Conservation (phyloP, 92 coral and sea anemone genomes). For the Metridium senile region DNA sequence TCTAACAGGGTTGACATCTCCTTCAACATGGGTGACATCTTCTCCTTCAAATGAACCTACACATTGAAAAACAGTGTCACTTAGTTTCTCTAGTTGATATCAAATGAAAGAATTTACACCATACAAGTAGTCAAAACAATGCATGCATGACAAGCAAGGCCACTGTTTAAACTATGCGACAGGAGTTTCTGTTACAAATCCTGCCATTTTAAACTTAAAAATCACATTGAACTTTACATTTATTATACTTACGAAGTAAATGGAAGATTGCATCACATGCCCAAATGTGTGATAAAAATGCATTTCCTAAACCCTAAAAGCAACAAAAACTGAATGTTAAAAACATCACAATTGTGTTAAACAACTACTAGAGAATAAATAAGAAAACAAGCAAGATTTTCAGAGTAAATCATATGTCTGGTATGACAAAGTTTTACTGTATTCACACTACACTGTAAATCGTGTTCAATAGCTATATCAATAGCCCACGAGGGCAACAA, state of each 20-base stretch:
- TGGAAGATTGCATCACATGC: slow-evolving; percentile 98
- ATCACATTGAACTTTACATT: too few relatives aligned
- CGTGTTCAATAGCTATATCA: too few relatives aligned
- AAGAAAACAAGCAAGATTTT: not conserved
- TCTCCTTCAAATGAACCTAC: slow-evolving; percentile 89
- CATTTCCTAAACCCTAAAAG: slow-evolving; percentile 95
- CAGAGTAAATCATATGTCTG: not conserved
- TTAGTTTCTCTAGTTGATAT: too few relatives aligned
- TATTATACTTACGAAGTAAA: slow-evolving; percentile 95
- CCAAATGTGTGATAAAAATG: slow-evolving; percentile 94
- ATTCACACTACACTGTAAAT: too few relatives aligned
- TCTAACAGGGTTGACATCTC: slow-evolving; percentile 90
- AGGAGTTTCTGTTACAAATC: too few relatives aligned
- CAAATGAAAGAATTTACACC: too few relatives aligned
- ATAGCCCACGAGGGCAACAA: too few relatives aligned
- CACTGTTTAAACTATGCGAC: too few relatives aligned
- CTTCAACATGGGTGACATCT: slow-evolving; percentile 95
- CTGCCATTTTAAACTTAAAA: too few relatives aligned
- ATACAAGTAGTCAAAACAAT: too few relatives aligned
- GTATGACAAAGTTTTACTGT: too few relatives aligned
- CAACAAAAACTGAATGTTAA: not conserved
- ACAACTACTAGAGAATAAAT: not conserved
- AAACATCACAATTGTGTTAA: not conserved
- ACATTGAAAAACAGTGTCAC: not conserved
- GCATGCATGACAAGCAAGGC: too few relatives aligned